These are phyloP conservation scores for Varroa destructor DNA, from an alignment of 1,140 invertebrate species.

Conservation along the genomic window DNA sequence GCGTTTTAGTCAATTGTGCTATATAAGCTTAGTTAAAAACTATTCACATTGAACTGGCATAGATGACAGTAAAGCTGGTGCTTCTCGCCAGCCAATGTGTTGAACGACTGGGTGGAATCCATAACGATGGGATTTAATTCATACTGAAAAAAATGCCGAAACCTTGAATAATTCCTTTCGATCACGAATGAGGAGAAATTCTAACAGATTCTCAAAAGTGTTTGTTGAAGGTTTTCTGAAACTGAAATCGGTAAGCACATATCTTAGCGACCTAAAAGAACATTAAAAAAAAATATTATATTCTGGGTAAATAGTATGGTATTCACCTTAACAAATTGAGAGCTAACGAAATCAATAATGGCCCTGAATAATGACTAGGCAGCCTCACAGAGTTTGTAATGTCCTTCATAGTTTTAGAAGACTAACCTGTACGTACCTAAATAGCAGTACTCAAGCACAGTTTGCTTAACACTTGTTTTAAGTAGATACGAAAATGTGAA, in stretches of 20 bases:
- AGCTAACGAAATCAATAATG: neutral
- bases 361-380: neutral
- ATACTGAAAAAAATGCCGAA: slow-evolving; percentile 31
- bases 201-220: slow-evolving; percentile 32
- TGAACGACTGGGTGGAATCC: too few relatives aligned
- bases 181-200: slow-evolving; percentile 54
- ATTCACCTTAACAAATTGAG: neutral
- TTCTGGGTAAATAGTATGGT: neutral
- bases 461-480: neutral
- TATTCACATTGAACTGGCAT: too few relatives aligned
- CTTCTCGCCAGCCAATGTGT: too few relatives aligned
- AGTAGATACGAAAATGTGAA: neutral
- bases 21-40: too few relatives aligned
- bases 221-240: slow-evolving; percentile 29
- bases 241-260: neutral
- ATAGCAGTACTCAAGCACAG: neutral
- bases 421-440: neutral
- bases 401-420: neutral
- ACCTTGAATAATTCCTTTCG: slow-evolving; percentile 46
- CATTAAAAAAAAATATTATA: neutral
- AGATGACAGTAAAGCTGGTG: too few relatives aligned
- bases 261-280: neutral
- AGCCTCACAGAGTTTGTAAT: neutral
- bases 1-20: too few relatives aligned
- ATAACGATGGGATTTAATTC: too few relatives aligned